phyloP scores from a whole-genome alignment of 64 coral and sea anemone species.

The Montipora cactus region DNA sequence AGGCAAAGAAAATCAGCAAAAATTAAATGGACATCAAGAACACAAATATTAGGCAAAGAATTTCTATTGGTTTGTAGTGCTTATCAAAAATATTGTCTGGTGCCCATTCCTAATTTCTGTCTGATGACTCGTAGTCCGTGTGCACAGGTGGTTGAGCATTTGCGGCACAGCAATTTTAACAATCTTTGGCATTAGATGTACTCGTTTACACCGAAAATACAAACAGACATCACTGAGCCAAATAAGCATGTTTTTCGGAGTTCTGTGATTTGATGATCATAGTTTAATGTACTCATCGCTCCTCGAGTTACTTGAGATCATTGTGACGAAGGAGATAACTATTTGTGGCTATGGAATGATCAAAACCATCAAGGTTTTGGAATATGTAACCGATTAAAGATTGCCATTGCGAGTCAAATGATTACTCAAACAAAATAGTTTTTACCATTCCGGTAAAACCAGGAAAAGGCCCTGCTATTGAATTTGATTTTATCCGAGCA shows the following conservation, averaged over 20 bases:
- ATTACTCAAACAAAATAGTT: neutral
- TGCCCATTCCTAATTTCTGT: neutral
- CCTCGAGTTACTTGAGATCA: neutral
- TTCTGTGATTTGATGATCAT: neutral
- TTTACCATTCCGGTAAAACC: no score
- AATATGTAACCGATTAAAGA: neutral
- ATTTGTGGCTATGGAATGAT: neutral
- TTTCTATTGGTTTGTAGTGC: neutral
- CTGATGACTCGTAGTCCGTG: neutral
- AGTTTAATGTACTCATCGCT: neutral
- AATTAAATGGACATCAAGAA: neutral
- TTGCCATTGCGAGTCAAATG: neutral
- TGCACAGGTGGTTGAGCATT: neutral
- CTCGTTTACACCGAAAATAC: slow-evolving; percentile 3
- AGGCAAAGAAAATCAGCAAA: neutral
- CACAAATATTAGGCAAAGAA: neutral
- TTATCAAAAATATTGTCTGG: neutral
- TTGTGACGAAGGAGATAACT: neutral
- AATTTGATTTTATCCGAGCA: neutral
- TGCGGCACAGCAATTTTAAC: slow-evolving; percentile 8
- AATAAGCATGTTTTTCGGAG: neutral
- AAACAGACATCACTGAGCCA: slow-evolving; percentile 10
- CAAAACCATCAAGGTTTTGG: neutral
- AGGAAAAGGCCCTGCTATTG: no score
- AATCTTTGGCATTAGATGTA: slow-evolving; percentile 18